Conservation (phyloP, 2,797 vertebrate genomes). For the Gallinago stenura region DNA sequence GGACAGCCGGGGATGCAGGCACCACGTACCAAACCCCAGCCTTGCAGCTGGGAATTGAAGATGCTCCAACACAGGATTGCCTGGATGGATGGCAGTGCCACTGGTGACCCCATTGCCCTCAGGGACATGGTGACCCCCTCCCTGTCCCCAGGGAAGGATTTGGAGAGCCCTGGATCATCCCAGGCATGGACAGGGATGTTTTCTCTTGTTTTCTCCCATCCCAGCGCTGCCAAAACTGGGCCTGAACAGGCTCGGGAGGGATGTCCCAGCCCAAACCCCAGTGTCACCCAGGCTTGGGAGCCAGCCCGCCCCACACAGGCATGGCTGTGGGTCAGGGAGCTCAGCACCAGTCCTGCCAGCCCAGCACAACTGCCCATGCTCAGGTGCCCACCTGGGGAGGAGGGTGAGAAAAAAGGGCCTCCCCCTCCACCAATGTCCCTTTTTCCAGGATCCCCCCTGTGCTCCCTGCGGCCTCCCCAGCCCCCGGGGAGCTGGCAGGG, state of each 20-base stretch:
- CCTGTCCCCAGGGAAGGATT: not conserved
- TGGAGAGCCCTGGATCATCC: not conserved
- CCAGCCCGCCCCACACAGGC: not conserved
- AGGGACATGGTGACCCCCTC: rapidly evolving
- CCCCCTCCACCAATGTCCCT: not conserved
- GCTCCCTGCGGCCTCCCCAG: not conserved
- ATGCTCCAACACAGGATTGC: not conserved
- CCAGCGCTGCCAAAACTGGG: not conserved
- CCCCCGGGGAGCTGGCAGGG: not conserved
- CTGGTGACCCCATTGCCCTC: rapidly evolving
- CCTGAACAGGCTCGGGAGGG: not conserved
- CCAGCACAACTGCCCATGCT: rapidly evolving
- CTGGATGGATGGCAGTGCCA: not conserved
- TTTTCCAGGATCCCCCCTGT: not conserved
- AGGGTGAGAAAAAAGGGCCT: not conserved
- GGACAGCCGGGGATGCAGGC: not conserved
- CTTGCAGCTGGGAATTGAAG: not conserved
- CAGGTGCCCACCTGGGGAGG: not conserved
- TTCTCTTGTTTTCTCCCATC: not conserved
- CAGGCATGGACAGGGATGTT: not conserved
- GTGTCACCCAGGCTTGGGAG: not conserved
- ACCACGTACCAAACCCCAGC: not conserved
- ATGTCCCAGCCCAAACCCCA: not conserved
- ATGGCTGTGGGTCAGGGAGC: not conserved
- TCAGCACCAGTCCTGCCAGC: not conserved